Percentiles rank a stretch among this genome's conserved stretches.
phyloP scores from a whole-genome alignment of 1,140 invertebrate genomes.

The Philaenus spumarius region DNA sequence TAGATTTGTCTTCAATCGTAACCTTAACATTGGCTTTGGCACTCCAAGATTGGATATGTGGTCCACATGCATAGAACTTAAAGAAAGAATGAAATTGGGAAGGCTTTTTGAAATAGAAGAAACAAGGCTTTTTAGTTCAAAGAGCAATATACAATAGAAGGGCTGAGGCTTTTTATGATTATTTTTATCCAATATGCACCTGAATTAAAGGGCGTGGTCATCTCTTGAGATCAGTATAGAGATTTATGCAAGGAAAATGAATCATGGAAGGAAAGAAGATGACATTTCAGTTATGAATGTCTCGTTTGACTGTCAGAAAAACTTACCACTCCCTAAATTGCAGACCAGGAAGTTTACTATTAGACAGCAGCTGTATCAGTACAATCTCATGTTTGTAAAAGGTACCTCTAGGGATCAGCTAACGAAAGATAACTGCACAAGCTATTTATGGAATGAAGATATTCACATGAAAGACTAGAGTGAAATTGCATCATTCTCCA shows the following conservation, averaged over 20 bases:
- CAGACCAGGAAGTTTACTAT: slow-evolving; percentile 5
- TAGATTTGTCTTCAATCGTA: background rate
- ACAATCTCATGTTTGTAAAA: background rate
- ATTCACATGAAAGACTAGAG: background rate
- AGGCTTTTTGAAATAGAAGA: background rate
- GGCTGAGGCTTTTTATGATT: background rate
- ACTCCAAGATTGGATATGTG: background rate
- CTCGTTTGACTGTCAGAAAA: background rate
- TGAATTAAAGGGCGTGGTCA: too few species aligned
- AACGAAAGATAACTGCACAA: background rate
- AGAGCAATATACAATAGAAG: background rate
- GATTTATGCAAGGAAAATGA: too few species aligned
- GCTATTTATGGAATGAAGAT: slow-evolving; percentile 1
- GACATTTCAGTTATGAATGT: too few species aligned
- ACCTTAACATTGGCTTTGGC: background rate
- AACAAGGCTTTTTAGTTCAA: background rate
- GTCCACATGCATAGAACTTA: background rate
- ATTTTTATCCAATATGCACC: too few species aligned
- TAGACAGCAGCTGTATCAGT: background rate
- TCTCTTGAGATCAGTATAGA: too few species aligned
- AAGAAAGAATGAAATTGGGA: background rate
- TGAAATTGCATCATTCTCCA: background rate
- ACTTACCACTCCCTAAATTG: too few species aligned
- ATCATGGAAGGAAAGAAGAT: background rate
- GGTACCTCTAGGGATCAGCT: background rate